Percentiles rank a stretch among this genome's conserved stretches.
Conservation (phyloP, 2,797 vertebrate genomes). For the Peromyscus aztecus region DNA sequence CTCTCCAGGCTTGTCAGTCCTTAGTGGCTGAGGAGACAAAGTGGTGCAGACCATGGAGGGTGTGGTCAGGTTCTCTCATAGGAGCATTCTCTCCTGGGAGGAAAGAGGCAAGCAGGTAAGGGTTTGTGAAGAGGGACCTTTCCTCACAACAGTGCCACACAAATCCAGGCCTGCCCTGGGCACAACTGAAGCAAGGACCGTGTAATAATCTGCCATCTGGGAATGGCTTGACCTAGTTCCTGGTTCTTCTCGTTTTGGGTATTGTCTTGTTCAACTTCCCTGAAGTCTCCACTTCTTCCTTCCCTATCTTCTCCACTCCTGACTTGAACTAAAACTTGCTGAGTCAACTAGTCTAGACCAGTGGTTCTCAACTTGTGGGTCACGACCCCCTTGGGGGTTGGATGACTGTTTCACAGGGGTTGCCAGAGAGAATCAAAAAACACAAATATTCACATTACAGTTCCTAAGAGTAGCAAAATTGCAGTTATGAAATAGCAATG, state of each 20-base stretch:
- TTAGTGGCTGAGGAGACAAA: neutral
- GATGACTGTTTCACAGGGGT: neutral
- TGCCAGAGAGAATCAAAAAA: neutral
- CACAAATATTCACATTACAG: neutral
- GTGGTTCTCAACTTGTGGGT: neutral
- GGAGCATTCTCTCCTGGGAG: neutral
- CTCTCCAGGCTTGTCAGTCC: neutral
- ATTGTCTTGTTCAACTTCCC: neutral
- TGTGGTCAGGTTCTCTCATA: neutral
- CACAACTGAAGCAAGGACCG: fast-evolving
- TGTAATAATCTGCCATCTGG: neutral
- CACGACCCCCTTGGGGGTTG: neutral
- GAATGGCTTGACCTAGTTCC: neutral
- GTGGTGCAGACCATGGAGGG: neutral
- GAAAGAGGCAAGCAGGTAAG: neutral
- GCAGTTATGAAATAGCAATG: neutral
- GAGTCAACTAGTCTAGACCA: neutral
- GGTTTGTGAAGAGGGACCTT: neutral
- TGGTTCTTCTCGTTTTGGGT: neutral
- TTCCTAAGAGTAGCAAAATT: neutral
- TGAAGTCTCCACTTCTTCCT: neutral
- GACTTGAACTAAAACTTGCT: neutral
- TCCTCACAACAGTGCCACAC: neutral
- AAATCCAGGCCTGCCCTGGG: neutral
- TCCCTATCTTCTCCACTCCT: neutral